Evolutionary conservation across 2,888 invertebrate species (phyloP), one percentile per base, ranked within the genome.

Genomic region (Piscicola geometra): DNA sequence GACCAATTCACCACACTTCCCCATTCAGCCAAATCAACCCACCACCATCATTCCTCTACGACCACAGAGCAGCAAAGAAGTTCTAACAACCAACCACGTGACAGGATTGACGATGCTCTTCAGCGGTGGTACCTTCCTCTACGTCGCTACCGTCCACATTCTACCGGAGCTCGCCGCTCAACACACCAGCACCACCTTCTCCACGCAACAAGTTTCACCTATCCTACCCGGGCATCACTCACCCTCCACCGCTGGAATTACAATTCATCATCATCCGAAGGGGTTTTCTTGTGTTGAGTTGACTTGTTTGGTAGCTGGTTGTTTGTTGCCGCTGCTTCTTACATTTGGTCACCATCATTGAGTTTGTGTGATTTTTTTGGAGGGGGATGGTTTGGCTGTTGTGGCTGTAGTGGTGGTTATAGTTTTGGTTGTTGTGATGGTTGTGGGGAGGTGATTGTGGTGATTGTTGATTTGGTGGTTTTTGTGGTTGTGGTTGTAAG

Each of bases 41-140:
- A 15, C 52, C 15, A 15, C 15, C 15, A 50, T 50, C n/a, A 50
- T 50, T 50, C 52, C 15, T 15, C 15, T 50, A 50, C 52, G 52
- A 50, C 12, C 5, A 12, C 90, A 95, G 88, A 92, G 93, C 84
- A 93, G 93, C 81, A 94, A 95, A 83, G 94, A 94, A 85, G 92
- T 92, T 0, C 86, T 96, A 1, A 92, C 92, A 80, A 91, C 92
- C 12, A 89, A 93, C 70, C 94, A 95, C 83, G 94, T 93, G 0
- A 98, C 98, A 35, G 98, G 93, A 86, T 90, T 98, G 77, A 95
- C 98, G 0, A 96, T 99, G 96, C 86, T 99, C 50, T 99, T 99
- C 86, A 97, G 97, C 66, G 99, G 97, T 0, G 99, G 99, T 0
- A 99, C 99, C 21, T 99, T 99, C 87, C 88, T 99, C 0, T 99